phyloP scores from a whole-genome alignment of 2,113 vertebrate genomes.

The Osmerus eperlanus region DNA sequence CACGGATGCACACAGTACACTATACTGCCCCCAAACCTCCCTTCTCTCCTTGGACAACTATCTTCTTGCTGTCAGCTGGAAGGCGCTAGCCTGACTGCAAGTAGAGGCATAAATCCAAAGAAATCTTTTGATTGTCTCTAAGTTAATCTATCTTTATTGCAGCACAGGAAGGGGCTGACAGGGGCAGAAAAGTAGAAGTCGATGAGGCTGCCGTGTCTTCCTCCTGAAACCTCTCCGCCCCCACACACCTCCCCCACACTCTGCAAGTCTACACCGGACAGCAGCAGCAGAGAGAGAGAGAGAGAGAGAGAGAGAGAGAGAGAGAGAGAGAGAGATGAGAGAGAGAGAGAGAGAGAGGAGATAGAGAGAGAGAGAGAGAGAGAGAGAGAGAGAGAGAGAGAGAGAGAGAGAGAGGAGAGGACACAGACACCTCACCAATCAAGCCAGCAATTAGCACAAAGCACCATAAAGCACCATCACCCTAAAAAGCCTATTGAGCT shows the following conservation, averaged over 20 bases:
- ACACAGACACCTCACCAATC: constrained; percentile 67
- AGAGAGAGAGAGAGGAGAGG: constrained; percentile 18
- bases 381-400: background rate
- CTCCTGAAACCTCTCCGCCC: constrained; percentile 42
- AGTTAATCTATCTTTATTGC: constrained; percentile 69
- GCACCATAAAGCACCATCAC: constrained; percentile 62
- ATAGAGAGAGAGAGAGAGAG: background rate
- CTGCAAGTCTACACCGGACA: constrained; percentile 31
- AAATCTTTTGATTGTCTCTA: constrained; percentile 59
- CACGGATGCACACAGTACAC: too few species aligned
- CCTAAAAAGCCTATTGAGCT: constrained; percentile 64
- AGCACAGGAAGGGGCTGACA: constrained; percentile 56
- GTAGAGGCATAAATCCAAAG: constrained; percentile 42
- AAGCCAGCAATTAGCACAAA: constrained; percentile 66
- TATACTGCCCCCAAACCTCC: constrained; percentile 6
- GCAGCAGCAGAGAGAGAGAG: background rate
- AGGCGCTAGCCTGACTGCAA: constrained; percentile 43
- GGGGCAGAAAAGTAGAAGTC: constrained; percentile 57
- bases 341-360: background rate
- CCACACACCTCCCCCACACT: constrained; percentile 31
- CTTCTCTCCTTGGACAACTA: constrained; percentile 29
- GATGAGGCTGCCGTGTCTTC: constrained; percentile 59
- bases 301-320: background rate
- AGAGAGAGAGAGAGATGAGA: background rate
- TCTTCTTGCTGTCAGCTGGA: constrained; percentile 43